Evolutionary conservation across 2,888 invertebrate genomes (phyloP).

Genomic region (Drosophila suboccidentalis): DNA sequence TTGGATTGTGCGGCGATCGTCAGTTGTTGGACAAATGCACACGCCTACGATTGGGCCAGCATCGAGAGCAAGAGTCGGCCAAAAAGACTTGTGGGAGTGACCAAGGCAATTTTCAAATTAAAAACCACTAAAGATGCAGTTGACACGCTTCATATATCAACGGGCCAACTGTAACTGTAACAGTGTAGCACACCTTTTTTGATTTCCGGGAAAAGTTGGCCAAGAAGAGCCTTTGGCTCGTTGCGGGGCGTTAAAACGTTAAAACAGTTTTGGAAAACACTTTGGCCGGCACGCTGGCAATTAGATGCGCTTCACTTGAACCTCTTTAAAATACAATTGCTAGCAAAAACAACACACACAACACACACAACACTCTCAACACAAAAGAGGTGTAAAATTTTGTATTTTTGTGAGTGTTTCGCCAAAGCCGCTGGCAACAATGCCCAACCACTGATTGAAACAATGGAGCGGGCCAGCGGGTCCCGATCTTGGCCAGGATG

Average conservation of each 20-base stretch:
- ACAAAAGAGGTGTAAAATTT: conserved; percentile 78
- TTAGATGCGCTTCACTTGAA: conserved; percentile 82
- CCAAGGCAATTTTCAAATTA: conserved; percentile 78
- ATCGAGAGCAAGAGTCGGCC: too few relatives aligned
- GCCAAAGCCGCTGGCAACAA: conserved; percentile 73
- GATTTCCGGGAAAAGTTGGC: conserved; percentile 75
- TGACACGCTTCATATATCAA: conserved; percentile 81
- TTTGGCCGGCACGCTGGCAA: conserved; percentile 73
- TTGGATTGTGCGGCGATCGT: conserved; percentile 21
- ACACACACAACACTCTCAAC: conserved; percentile 24
- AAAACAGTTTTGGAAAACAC: conserved; percentile 71
- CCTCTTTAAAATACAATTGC: conserved; percentile 82
- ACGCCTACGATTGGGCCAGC: conserved; percentile 35
- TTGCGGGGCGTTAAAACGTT: conserved; percentile 72
- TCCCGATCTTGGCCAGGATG: conserved; percentile 57
- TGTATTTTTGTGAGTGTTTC: conserved; percentile 55
- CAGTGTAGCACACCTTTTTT: conserved; percentile 60
- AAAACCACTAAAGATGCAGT: conserved; percentile 80
- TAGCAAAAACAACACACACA: conserved; percentile 47
- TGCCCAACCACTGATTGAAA: conserved; percentile 76
- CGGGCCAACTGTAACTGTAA: conserved; percentile 31
- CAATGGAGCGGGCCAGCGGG: conserved; percentile 62
- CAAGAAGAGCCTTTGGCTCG: conserved; percentile 9
- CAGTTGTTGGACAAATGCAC: conserved; percentile 75
- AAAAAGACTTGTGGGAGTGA: conserved; percentile 63